Base-by-base conservation (phyloP, 1,140 invertebrate genomes). In the Drosophila murphyi region DNA sequence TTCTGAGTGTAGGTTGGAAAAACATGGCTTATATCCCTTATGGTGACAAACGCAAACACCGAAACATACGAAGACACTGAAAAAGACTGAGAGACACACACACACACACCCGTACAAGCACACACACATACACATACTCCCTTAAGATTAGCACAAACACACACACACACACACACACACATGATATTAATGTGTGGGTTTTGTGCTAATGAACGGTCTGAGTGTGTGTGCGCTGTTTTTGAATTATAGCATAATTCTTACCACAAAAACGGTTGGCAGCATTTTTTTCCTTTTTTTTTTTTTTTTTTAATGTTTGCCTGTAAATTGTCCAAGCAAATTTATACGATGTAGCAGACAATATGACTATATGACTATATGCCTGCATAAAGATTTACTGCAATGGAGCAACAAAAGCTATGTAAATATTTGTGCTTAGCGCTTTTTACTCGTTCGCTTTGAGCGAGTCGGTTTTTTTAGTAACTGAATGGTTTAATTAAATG, bases 201-300 rank as follows among this genome's bases (percentile, higher is more conserved):
- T 88, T 88, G 82, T 88, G 83, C 82, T 87, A 87, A 87, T 87
- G 82, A 87, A 87, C 82, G 82, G 50, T 60, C n/a, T 48, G 37
- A 61, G 43, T 65, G 57, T 50, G 29, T 74, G 55, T 54, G 57
- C 72, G 77, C 83, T 87, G 83, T 88, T 82, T 87, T 87, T 88
- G 83, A 87, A 82, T 88, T 87, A 87, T 87, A 80, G 83, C 83
- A 88, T 87, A 88, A 87, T 87, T 87, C 88, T 77, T 87, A 82
- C 83, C 79, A 87, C 83, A 61, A 85, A 80, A 77, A 63, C 72
- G 78, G 70, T 67, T 70, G 78, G 64, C 39, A 73, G 28, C 60
- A 41, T 63, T 69, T 56, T 54, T 32, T 74, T 63, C 1, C 1
- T 20, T 20, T 20, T 20, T 20, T 20, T 1, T 20, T 10, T n/a